Evolutionary conservation across 2,113 vertebrate species (phyloP).

Genomic region (Okapia johnstoni): DNA sequence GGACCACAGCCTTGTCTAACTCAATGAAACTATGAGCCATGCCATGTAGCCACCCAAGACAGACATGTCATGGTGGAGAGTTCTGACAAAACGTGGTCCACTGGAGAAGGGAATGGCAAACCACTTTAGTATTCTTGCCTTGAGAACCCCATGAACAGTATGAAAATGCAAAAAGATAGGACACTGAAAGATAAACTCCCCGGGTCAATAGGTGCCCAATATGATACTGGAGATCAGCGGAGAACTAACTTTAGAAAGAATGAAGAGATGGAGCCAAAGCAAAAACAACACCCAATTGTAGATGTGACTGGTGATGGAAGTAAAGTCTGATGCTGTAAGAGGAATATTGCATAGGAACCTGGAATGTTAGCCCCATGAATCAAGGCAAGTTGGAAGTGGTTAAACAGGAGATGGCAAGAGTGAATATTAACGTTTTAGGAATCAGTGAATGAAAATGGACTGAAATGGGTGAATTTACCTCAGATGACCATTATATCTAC

Average conservation of each 20-base stretch:
- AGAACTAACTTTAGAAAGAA: neutral
- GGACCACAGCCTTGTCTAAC: neutral
- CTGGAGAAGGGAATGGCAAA: neutral
- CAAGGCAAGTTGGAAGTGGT: neutral
- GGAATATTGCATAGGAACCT: neutral
- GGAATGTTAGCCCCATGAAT: neutral
- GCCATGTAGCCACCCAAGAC: neutral
- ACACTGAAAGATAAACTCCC: neutral
- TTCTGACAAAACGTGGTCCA: neutral
- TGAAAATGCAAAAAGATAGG: neutral
- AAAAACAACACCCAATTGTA: neutral
- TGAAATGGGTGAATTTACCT: neutral
- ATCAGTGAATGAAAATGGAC: rapidly evolving
- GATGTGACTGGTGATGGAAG: neutral
- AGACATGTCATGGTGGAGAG: neutral
- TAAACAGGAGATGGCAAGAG: neutral
- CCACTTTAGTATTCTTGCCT: neutral
- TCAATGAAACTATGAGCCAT: neutral
- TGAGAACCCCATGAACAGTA: neutral
- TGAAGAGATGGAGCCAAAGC: neutral
- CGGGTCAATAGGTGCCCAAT: neutral
- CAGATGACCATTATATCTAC: neutral
- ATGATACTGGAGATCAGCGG: neutral
- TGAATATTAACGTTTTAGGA: neutral
- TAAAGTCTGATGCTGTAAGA: neutral